A percentile compares a stretch with the other conserved stretches of the same genome.
Conservation (phyloP, 2,113 vertebrate species). For the Hippopotamus amphibius region DNA sequence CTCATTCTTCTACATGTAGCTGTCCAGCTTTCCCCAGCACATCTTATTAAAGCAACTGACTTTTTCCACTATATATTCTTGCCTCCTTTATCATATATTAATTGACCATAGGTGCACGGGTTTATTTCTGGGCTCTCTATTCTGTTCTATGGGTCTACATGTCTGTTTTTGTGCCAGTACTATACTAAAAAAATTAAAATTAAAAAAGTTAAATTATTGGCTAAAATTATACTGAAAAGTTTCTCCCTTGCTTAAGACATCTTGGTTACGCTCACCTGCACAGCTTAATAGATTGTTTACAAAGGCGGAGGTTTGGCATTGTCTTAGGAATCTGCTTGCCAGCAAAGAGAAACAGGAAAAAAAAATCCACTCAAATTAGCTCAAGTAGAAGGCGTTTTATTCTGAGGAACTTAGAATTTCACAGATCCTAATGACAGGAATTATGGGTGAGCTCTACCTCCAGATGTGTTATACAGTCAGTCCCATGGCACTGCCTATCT, state of each 20-base stretch:
- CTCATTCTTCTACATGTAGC: neutral
- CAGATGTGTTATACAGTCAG: neutral
- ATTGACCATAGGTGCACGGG: neutral
- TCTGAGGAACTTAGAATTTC: neutral
- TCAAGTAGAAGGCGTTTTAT: constrained; percentile 14
- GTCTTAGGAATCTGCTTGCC: neutral
- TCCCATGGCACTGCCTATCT: neutral
- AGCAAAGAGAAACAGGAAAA: neutral
- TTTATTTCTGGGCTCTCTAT: neutral
- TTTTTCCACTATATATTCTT: neutral
- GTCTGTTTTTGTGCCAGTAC: neutral
- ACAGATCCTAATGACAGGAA: neutral
- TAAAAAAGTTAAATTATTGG: neutral
- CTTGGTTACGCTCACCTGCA: neutral
- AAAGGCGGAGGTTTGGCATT: neutral
- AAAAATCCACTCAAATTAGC: neutral
- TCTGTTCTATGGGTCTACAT: neutral
- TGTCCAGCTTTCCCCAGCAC: neutral
- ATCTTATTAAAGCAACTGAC: neutral
- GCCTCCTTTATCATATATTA: neutral
- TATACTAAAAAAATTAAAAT: neutral
- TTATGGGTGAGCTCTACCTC: neutral
- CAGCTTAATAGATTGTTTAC: neutral
- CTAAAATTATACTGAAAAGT: neutral
- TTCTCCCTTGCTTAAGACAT: neutral